These are phyloP conservation scores for Lepus americanus DNA, from an alignment of 2,113 vertebrate species.

Conservation along the genomic window DNA sequence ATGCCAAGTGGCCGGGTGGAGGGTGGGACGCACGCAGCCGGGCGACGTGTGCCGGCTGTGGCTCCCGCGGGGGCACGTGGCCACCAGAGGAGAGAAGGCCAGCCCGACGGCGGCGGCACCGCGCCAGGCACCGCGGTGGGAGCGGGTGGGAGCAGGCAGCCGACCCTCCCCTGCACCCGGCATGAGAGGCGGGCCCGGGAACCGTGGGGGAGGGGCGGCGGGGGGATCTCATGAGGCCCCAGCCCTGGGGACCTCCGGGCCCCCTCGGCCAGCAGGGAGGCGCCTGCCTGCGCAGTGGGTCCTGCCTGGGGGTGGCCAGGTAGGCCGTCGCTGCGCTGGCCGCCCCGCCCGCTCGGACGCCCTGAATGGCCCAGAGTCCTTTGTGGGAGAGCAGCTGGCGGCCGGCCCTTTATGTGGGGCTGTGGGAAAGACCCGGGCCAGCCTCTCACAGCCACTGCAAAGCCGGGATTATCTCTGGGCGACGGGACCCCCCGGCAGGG, in stretches of 20 bases:
- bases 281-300: neutral
- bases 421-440: conserved; percentile 89
- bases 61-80: neutral
- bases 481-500: conserved; percentile 64
- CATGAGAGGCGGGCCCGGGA: neutral
- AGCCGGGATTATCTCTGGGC: conserved; percentile 87
- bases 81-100: rapidly evolving
- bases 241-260: neutral
- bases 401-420: conserved; percentile 88
- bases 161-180: neutral
- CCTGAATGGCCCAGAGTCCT: conserved; percentile 78
- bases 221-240: neutral
- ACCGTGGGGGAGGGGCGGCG: neutral
- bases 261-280: neutral
- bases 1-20: neutral
- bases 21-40: too few species aligned
- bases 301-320: conserved; percentile 75
- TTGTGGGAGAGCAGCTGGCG: conserved; percentile 89
- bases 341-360: conserved; percentile 54
- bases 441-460: conserved; percentile 88
- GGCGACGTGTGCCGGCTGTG: neutral
- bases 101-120: rapidly evolving
- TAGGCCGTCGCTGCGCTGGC: conserved; percentile 1
- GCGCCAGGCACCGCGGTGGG: neutral
- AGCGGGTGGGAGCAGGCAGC: neutral